These are phyloP conservation scores for Dicerorhinus sumatrensis DNA, from an alignment of 2,113 vertebrate genomes.

Conservation along the genomic window DNA sequence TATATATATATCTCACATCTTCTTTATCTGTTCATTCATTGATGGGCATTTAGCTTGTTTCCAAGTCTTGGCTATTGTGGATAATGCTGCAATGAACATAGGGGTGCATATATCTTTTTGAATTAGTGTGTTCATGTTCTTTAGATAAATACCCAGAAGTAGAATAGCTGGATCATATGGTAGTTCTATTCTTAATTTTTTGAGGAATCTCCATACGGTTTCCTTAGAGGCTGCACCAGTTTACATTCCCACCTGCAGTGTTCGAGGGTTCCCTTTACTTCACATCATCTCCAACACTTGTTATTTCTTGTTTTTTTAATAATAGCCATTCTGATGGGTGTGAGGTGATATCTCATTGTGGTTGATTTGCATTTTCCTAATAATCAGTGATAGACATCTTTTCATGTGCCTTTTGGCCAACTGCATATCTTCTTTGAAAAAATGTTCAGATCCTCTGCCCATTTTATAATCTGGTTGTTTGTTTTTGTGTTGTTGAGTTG, in stretches of 20 bases:
- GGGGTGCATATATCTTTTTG: not conserved
- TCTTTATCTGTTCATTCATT: too few species aligned
- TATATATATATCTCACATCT: too few species aligned
- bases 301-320: not conserved
- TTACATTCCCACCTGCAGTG: not conserved
- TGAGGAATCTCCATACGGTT: not conserved
- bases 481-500: too few species aligned
- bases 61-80: too few species aligned
- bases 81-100: not conserved
- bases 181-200: not conserved
- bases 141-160: not conserved
- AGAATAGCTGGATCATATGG: not conserved
- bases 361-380: not conserved
- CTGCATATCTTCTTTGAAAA: too few species aligned
- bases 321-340: not conserved
- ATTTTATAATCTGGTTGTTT: too few species aligned
- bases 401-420: too few species aligned
- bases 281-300: not conserved
- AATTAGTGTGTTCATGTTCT: not conserved
- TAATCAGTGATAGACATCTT: not conserved
- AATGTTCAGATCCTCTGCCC: too few species aligned
- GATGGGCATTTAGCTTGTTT: not conserved
- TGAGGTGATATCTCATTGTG: not conserved
- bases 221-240: not conserved
- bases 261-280: not conserved